Evolutionary conservation across 2,888 invertebrate species (phyloP), one percentile per base, ranked within the genome.

Genomic region (Lissonota sp.): DNA sequence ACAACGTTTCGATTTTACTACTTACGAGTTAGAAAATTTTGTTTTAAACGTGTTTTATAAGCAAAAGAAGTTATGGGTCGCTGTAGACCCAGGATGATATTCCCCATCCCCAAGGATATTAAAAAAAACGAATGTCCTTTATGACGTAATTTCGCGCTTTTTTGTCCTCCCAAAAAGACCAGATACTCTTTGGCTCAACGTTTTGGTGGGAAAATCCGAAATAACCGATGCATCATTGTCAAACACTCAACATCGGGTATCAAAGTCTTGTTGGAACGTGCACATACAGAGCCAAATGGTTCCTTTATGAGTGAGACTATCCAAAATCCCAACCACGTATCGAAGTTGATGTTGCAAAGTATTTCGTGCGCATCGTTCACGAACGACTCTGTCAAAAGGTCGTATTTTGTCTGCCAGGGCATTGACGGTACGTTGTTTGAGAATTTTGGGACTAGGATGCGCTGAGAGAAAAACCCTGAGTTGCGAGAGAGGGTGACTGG

Each of bases 171-270:
- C 26, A 26, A 26, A 26, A 26, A 26, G 26, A 26, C 26, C 26
- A 26, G 26, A 26, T 26, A 26, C 12, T 4, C 5, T 7, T 60
- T 26, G 12, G 49, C 4, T 49, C 12, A 1, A 5, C 49, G 4
- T 62, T n/a, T 60, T 12, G 57, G 74, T 80, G 79, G 57, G 75
- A 83, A 83, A 84, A 75, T 74, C 79, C 49, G 84, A 83, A 82
- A 26, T 26, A 78, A 80, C 86, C 90, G 88, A 91, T 91, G 91
- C 91, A 90, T 91, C 92, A 92, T 90, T 91, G 91, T 92, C 91
- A 91, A 26, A 26, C 86, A 84, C 84, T 39, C 39, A 70, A 79
- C 44, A 39, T 72, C 84, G 75, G 77, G 81, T 64, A 78, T 73
- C 80, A 86, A 85, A 87, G 88, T 88, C 44, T 44, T 44, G 55